Base-by-base conservation (phyloP, 2,113 vertebrate genomes). In the Oostethus manadensis region DNA sequence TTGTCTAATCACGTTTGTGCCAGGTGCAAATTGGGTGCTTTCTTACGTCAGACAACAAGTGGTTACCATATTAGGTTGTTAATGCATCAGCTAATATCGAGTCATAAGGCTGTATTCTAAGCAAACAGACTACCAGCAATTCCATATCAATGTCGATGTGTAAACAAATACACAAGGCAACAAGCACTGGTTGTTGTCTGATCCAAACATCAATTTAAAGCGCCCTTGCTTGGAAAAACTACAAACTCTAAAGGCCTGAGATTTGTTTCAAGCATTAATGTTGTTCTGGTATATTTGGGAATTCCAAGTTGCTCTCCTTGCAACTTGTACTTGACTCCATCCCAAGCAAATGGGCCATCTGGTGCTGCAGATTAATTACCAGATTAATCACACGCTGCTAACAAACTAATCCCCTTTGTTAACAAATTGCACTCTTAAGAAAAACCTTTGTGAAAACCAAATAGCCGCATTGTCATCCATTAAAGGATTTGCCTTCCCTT, bases 1-100 rank as follows among this genome's bases (percentile, higher is more conserved):
- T 58, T 49, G 48, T 18, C 73, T 66, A 78, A 85, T 76, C 76
- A 84, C 76, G 57, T 44, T 70, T 55, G 67, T 66, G 76, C 72
- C 70, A 71, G 66, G 55, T 65, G 35, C 64, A 18, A 80, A 73
- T 77, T 71, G 70, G 35, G 64, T 57, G 29, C 29, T 33, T 33
- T 33, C 29, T 7, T 7, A 33, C 8, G 29, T 33, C 29, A 7
- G 29, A 33, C 29, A 33, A 7, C 5, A 6, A 4, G 29, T 33
- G 29, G 29, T 33, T 33, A 33, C 29, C 29, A 33, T 33, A 33
- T 8, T 33, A 1, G 2, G 29, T 33, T 33, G 4, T 26, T 26
- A 26, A 26, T 26, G 23, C 23, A 26, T 26, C 23, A 26, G 23
- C 23, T 26, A 26, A 26, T 26, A 26, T 11, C 10, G 35, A 10